phyloP scores from a whole-genome alignment of 2,797 vertebrate species.

The Epinephelus awoara region DNA sequence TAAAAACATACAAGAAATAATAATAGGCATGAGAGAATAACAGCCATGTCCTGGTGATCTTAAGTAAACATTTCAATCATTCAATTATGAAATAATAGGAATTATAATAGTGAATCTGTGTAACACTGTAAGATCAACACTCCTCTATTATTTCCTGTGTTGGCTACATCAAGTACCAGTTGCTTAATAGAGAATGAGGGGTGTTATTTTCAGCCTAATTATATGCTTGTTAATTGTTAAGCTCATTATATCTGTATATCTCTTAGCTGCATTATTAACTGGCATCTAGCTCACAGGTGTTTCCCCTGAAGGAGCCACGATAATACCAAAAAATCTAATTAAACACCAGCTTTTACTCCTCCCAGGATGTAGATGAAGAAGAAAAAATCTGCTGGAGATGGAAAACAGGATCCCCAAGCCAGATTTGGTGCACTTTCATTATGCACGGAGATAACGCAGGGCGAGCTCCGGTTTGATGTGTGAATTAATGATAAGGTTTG shows the following conservation, averaged over 20 bases:
- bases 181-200: slow-evolving; percentile 10
- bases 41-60: neutral
- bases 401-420: slow-evolving; percentile 25
- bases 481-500: slow-evolving; percentile 53
- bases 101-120: neutral
- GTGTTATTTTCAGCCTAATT: slow-evolving; percentile 39
- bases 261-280: slow-evolving; percentile 49
- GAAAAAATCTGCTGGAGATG: slow-evolving; percentile 42
- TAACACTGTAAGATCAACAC: slow-evolving; percentile 9
- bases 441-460: slow-evolving; percentile 27
- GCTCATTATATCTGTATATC: slow-evolving; percentile 38
- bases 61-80: neutral
- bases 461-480: slow-evolving; percentile 20
- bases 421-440: slow-evolving; percentile 27
- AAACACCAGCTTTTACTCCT: slow-evolving; percentile 24
- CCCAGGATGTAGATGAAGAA: slow-evolving; percentile 17
- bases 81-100: neutral
- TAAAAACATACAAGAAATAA: neutral
- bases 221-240: slow-evolving; percentile 56
- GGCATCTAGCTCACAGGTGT: slow-evolving; percentile 46
- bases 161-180: neutral
- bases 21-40: neutral
- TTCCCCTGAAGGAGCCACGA: slow-evolving; percentile 16
- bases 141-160: neutral
- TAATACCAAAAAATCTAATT: slow-evolving; percentile 40